These are phyloP conservation scores for Threskiornis aethiopicus DNA, from an alignment of 2,797 vertebrate species.

Conservation along the genomic window DNA sequence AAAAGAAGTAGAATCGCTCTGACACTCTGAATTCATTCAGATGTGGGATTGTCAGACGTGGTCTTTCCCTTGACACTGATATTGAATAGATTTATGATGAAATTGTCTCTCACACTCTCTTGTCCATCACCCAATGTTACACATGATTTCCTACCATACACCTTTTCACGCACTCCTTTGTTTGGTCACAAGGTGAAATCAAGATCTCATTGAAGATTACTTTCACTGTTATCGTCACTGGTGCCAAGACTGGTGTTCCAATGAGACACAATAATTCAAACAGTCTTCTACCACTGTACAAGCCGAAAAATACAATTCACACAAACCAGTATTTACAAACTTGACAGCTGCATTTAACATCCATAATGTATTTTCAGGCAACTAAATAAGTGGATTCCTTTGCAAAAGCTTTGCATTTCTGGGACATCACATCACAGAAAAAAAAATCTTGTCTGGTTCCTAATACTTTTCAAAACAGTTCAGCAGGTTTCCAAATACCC, in stretches of 20 bases:
- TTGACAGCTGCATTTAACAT: not conserved
- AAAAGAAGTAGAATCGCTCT: not conserved
- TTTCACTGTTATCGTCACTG: not conserved
- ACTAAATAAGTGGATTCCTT: not conserved
- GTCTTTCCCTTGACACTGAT: not conserved
- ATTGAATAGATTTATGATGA: not conserved
- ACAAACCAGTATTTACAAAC: not conserved
- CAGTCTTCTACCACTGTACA: fast-evolving
- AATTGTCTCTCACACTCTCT: not conserved
- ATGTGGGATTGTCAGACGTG: not conserved
- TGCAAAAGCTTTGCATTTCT: not conserved
- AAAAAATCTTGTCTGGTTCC: not conserved
- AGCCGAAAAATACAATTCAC: not conserved
- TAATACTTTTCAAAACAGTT: not conserved
- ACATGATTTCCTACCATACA: not conserved
- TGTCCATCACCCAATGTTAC: not conserved
- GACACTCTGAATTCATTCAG: not conserved
- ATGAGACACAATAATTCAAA: not conserved
- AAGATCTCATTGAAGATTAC: not conserved
- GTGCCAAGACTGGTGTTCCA: not conserved
- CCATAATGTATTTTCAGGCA: not conserved
- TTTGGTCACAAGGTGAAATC: not conserved
- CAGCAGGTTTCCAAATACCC: not conserved
- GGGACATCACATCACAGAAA: not conserved
- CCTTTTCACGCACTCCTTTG: not conserved